Base-by-base conservation (phyloP, 2,797 vertebrate genomes). In the Babyrousa celebensis region DNA sequence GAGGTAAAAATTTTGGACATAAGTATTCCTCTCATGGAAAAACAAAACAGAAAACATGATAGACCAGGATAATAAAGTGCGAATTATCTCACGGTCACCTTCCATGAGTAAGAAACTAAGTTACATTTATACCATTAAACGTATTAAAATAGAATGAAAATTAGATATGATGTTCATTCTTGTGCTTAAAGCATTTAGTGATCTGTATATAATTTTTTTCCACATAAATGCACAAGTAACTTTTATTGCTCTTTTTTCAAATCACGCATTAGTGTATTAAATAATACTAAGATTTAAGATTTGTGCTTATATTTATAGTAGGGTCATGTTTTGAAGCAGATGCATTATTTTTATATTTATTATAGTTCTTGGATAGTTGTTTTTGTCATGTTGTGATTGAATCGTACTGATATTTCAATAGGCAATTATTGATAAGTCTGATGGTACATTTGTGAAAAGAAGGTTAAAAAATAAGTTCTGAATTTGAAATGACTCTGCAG, bases 81-180 rank as follows among this genome's bases (percentile, higher is more conserved):
- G 56, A 85, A 86, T 84, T 60, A 84, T 86, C 92, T 96, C 65
- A 60, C 77, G 48, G 10, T 29, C 62, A 23, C 14, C 70, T 80
- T 84, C 36, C 18, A 67, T 74, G 71, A 96, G 79, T 70, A n/a
- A 67, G 85, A 91, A 79, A 20, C 43, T 71, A 65, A 80, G 62
- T 48, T 94, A 43, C 63, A 58, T 80, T 91, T 92, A 63, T 0
- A 71, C 27, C 71, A 96, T 96, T 90, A 90, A 74, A 29, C 14
- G 15, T 20, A 77, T 15, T 94, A 68, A 95, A 90, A 85, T 72
- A 75, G 43, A 77, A 84, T 87, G 54, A 90, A 92, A 90, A 92
- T 91, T 83, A 96, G 60, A 79, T 89, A 70, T 62, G 23, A 80
- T 88, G 67, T 80, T 77, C 71, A 54, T 94, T 54, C 56, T 17